These are phyloP conservation scores for Scylla paramamosain DNA, from an alignment of 1,140 invertebrate species.

Conservation along the genomic window DNA sequence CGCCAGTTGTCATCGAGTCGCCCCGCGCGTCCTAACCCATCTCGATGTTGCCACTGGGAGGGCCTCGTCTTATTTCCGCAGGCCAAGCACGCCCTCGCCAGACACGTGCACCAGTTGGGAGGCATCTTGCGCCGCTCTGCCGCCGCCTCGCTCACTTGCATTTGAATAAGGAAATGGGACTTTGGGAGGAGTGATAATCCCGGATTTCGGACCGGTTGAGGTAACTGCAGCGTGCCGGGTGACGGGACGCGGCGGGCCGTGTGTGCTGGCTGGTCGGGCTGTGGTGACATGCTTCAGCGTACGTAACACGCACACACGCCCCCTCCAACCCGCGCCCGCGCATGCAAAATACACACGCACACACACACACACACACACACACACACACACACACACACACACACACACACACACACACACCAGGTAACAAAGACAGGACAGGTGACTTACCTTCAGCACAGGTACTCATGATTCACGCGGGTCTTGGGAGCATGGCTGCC, in stretches of 20 bases:
- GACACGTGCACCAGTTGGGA: slow-evolving; percentile 42
- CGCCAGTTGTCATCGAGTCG: slow-evolving; percentile 32
- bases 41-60: slow-evolving; percentile 1
- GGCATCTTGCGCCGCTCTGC: not conserved
- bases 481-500: slow-evolving; percentile 51
- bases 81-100: slow-evolving; percentile 16
- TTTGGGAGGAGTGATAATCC: not conserved
- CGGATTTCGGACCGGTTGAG: not conserved
- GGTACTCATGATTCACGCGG: slow-evolving; percentile 62
- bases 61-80: not conserved
- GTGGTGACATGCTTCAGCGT: not conserved
- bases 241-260: not conserved
- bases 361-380: slow-evolving; percentile 19
- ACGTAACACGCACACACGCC: not conserved
- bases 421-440: too few species aligned
- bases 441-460: slow-evolving; percentile 68
- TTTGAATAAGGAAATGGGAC: not conserved
- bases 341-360: not conserved
- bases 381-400: slow-evolving; percentile 21
- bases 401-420: slow-evolving; percentile 12
- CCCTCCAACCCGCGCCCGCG: too few species aligned
- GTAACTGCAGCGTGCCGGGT: not conserved
- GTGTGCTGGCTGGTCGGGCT: not conserved
- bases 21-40: slow-evolving; percentile 33
- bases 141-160: not conserved